Conservation (phyloP, 2,888 invertebrate species). For the Plagodis dolabraria region DNA sequence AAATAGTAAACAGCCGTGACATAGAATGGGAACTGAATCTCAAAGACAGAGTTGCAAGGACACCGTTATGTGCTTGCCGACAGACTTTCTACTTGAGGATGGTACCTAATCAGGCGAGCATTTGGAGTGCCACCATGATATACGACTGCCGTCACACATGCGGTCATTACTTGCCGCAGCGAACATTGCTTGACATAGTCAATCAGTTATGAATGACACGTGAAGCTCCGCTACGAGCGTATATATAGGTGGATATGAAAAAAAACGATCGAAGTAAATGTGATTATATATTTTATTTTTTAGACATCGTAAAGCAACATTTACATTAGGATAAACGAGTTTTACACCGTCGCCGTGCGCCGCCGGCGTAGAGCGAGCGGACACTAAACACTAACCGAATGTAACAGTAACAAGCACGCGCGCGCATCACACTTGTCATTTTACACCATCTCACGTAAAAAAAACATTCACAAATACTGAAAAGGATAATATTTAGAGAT, state of each 20-base stretch:
- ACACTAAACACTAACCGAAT: slow-evolving; percentile 77
- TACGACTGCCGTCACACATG: too few species aligned
- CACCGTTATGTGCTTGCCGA: too few species aligned
- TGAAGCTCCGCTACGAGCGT: not conserved
- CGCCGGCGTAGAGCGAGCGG: too few species aligned
- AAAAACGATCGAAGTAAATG: slow-evolving; percentile 73
- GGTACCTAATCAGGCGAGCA: too few species aligned
- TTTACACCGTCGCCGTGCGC: slow-evolving; percentile 58
- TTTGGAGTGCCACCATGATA: too few species aligned
- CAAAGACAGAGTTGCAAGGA: too few species aligned
- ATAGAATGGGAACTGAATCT: too few species aligned
- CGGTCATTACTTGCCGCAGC: too few species aligned
- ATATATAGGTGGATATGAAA: slow-evolving; percentile 2
- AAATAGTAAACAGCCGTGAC: too few species aligned
- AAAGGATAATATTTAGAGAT: slow-evolving; percentile 77
- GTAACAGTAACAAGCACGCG: slow-evolving; percentile 75
- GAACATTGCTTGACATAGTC: too few species aligned
- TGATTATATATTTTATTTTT: slow-evolving; percentile 81
- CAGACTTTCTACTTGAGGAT: too few species aligned
- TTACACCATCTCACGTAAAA: slow-evolving; percentile 66
- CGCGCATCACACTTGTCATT: slow-evolving; percentile 41
- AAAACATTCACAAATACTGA: slow-evolving; percentile 82
- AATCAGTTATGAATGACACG: too few species aligned
- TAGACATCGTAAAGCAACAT: slow-evolving; percentile 86
- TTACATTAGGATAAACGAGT: slow-evolving; percentile 82